Evolutionary conservation across 2,113 vertebrate species (phyloP).

Genomic region (Passer montanus): DNA sequence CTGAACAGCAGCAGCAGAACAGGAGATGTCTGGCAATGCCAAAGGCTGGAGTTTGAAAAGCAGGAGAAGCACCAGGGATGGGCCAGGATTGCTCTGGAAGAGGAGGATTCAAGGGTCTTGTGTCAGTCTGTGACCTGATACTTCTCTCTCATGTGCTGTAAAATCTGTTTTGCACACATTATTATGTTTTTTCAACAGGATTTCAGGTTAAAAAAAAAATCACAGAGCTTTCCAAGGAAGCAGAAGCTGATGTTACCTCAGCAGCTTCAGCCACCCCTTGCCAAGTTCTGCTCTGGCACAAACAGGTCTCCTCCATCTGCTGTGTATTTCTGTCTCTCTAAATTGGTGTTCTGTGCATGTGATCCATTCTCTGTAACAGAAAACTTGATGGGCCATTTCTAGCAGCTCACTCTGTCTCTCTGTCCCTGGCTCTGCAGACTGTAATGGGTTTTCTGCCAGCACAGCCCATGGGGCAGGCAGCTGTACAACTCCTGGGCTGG

Average conservation of each 20-base stretch:
- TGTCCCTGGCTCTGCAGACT: neutral
- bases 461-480: neutral
- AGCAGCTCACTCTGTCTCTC: neutral
- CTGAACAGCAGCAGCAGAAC: neutral
- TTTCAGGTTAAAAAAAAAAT: constrained; percentile 5
- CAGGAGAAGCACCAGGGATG: neutral
- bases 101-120: neutral
- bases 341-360: neutral
- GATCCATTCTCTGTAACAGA: neutral
- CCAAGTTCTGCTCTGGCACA: constrained; percentile 52
- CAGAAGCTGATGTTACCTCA: constrained; percentile 20
- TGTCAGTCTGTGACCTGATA: neutral
- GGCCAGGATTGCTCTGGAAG: neutral
- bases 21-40: neutral
- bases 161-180: neutral
- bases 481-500: neutral
- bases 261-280: neutral
- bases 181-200: neutral
- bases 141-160: neutral
- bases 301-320: constrained; percentile 14
- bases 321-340: constrained; percentile 10
- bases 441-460: neutral
- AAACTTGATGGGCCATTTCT: neutral
- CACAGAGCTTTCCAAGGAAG: neutral
- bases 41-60: neutral